phyloP scores from a whole-genome alignment of 2,113 vertebrate genomes.

The Pardalotus punctatus region DNA sequence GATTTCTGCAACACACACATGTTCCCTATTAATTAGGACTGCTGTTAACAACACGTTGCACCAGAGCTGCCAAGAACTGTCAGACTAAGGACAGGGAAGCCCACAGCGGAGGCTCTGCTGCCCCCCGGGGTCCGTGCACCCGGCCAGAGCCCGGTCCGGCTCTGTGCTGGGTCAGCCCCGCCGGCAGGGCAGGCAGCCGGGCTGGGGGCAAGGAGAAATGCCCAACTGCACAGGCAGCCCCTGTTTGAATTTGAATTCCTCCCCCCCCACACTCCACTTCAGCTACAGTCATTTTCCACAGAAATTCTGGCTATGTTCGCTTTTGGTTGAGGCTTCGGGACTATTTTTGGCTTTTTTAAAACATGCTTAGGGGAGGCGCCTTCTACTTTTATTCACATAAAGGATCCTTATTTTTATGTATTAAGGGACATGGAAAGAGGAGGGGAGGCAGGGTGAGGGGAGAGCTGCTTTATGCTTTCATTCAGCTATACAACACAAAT shows the following conservation, averaged over 20 bases:
- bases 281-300: conserved; percentile 56
- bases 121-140: not conserved
- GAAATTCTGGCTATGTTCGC: conserved; percentile 32
- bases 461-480: not conserved
- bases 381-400: conserved; percentile 32
- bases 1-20: conserved; percentile 63
- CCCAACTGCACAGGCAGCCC: not conserved
- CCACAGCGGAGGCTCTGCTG: conserved; percentile 11
- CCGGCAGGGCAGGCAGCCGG: not conserved
- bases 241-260: fast-evolving
- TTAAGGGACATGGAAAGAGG: not conserved
- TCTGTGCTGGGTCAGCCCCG: not conserved
- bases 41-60: conserved; percentile 69
- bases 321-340: conserved; percentile 43
- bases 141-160: not conserved
- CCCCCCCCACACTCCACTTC: not conserved
- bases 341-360: conserved; percentile 55
- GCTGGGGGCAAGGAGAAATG: not conserved
- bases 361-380: not conserved
- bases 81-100: conserved; percentile 65
- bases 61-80: conserved; percentile 67
- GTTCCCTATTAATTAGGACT: conserved; percentile 72
- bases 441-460: not conserved
- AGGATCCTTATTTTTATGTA: conserved; percentile 40
- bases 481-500: not conserved